Evolutionary conservation across 1,140 invertebrate species (phyloP), one percentile per base, ranked within the genome.

Genomic region (Mactra quadrangularis): DNA sequence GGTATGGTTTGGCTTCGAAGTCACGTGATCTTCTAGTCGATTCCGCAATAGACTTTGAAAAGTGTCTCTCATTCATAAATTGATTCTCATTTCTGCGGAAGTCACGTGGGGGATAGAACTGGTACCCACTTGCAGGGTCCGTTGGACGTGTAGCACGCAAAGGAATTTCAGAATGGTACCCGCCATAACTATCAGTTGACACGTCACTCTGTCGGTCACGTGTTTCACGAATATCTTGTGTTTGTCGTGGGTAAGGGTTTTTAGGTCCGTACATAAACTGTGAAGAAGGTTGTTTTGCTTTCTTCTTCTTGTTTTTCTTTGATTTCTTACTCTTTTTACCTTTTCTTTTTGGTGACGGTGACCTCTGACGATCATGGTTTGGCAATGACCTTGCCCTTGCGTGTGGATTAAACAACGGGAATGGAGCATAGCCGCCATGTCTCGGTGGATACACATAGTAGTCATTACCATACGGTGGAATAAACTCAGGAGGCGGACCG

Each of bases 1-100:
- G 85, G 59, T 89, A 87, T n/a, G 53, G 0, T 35, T 62, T 57
- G 27, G 47, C 45, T 7, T 41, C 38, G 38, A 41, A 41, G 52
- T 78, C 45, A 84, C 82, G 27, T 59, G 83, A 84, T 22, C 66
- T 62, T 50, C 87, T 57, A 7, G 53, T 74, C 66, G 89, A 85
- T 47, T 86, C 86, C 22, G 83, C 66, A 50, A 91, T 86, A 57
- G 86, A 88, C 59, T 87, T 86, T 7, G 89, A 88, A 81, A 91
- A 91, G 3, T 87, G 85, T 66, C 86, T 83, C 77, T 91, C 90
- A 72, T 90, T 89, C 66, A 88, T 82, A 72, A 90, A 88, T 59
- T 90, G 87, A 55, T 90, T 90, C 71, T 89, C 87, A 19, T 85
- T 55, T 6, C 84, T 85, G 52, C 88, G 76, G 64, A 89, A 90